Evolutionary conservation across 2,797 vertebrate genomes (phyloP).

Genomic region (Rhinatrema bivittatum): DNA sequence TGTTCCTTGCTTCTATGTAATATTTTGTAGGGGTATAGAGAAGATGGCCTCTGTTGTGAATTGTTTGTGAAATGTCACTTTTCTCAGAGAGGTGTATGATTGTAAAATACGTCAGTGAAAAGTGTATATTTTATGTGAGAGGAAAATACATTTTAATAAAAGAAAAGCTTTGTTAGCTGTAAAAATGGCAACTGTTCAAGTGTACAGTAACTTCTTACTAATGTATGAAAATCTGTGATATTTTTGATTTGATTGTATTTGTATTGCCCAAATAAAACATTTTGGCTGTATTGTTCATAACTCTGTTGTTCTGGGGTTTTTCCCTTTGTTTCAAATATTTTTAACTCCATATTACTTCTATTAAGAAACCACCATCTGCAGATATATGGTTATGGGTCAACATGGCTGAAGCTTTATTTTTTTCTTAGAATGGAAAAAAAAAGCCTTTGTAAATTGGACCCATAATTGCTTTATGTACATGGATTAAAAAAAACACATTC

Average conservation of each 20-base stretch:
- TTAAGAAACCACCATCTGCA: too few species aligned
- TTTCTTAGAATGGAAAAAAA: too few species aligned
- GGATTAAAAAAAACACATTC: too few species aligned
- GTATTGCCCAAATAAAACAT: slow-evolving; percentile 53
- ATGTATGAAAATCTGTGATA: slow-evolving; percentile 49
- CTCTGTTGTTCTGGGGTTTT: too few species aligned
- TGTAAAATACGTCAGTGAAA: slow-evolving; percentile 49
- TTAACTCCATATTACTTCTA: too few species aligned
- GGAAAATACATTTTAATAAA: slow-evolving; percentile 54
- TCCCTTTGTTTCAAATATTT: too few species aligned
- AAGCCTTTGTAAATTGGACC: too few species aligned
- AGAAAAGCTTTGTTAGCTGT: slow-evolving; percentile 45
- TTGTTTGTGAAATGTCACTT: slow-evolving; percentile 47
- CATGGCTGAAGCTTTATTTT: too few species aligned
- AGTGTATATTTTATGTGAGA: slow-evolving; percentile 49
- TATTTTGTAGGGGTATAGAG: slow-evolving; percentile 33
- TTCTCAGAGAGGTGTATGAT: slow-evolving; percentile 40
- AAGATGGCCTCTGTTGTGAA: slow-evolving; percentile 38
- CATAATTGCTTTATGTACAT: too few species aligned
- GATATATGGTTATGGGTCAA: too few species aligned
- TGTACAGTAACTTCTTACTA: slow-evolving; percentile 58
- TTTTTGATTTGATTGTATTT: slow-evolving; percentile 53
- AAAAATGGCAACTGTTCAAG: slow-evolving; percentile 45
- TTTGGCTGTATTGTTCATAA: slow-evolving; percentile 43
- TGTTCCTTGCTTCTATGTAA: slow-evolving; percentile 36